phyloP scores from a whole-genome alignment of 2,113 vertebrate genomes.

The Halcyon senegalensis region DNA sequence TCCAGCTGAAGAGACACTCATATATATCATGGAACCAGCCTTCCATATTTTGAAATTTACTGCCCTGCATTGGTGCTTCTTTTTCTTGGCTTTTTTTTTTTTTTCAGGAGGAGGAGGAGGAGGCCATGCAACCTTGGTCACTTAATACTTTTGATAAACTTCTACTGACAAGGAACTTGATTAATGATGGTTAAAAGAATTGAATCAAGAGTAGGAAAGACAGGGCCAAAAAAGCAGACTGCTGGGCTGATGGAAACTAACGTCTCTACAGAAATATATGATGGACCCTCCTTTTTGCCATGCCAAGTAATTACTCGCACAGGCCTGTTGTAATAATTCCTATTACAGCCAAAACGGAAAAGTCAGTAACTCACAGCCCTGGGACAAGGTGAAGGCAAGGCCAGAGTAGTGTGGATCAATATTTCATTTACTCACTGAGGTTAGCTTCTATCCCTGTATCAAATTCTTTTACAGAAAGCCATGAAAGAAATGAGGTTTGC shows the following conservation, averaged over 20 bases:
- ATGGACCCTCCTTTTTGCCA: slow-evolving; percentile 89
- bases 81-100: slow-evolving; percentile 51
- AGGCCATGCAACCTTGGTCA: slow-evolving; percentile 80
- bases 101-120: background rate
- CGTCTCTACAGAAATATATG: slow-evolving; percentile 94
- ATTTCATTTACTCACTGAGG: slow-evolving; percentile 99
- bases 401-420: slow-evolving; percentile 96
- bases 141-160: slow-evolving; percentile 93
- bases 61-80: slow-evolving; percentile 65
- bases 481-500: slow-evolving; percentile 91
- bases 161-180: slow-evolving; percentile 89
- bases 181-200: slow-evolving; percentile 94
- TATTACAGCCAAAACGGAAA: slow-evolving; percentile 99
- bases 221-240: slow-evolving; percentile 85
- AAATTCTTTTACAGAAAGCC: slow-evolving; percentile 91
- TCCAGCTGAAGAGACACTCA: slow-evolving; percentile 80
- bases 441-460: slow-evolving; percentile 92
- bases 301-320: slow-evolving; percentile 98
- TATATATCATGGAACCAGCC: slow-evolving; percentile 84
- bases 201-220: slow-evolving; percentile 93
- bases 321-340: slow-evolving; percentile 99
- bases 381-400: slow-evolving; percentile 99
- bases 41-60: slow-evolving; percentile 85
- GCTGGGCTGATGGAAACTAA: slow-evolving; percentile 90
- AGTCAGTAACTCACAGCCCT: slow-evolving; percentile 96